Base-by-base conservation (phyloP, 2,797 vertebrate genomes). In the Morus bassanus region DNA sequence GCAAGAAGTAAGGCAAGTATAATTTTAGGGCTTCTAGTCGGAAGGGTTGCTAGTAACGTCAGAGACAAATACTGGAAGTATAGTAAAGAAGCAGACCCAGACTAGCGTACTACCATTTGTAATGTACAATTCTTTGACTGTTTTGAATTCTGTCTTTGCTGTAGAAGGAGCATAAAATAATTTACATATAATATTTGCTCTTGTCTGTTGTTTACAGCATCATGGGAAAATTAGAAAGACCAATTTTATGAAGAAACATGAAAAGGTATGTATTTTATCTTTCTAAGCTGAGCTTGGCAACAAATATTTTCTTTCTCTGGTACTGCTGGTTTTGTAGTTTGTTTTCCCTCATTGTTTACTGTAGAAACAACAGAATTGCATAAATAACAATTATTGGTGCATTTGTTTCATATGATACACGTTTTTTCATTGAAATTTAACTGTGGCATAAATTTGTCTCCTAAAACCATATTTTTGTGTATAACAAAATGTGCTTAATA, bases 161-260 rank as follows among this genome's bases (percentile, higher is more conserved):
- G 18, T 50, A 41, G 50, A 81, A 63, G 5, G 24, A 70, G 9
- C 11, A 60, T 73, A 33, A 57, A 73, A 43, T 60, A 72, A 64
- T 56, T 81, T 78, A 45, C 16, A 11, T 50, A 7, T 12, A 18
- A 17, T 57, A 48, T 33, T 82, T 81, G 24, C 7, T 85, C 14
- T 92, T 86, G 79, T 72, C 89, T 96, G 81, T 86, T 83, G 35
- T 61, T 97, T 98, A 92, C 97, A 99, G 99, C 98, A 99, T 98
- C 99, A 99, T 86, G 99, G 99, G 30, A 99, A 99, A 98, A 99
- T 99, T 50, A 99, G 94, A 92, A 99, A 99, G 97, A 99, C 98
- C 10, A 99, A 98, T 89, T 99, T 99, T 96, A 91, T 99, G 97
- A 99, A 99, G 98, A 99, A 99, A 95, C 99, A 99, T 69, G 99